These are phyloP conservation scores for Chironomus striatipennis DNA, from an alignment of 1,140 invertebrate genomes.

Conservation along the genomic window DNA sequence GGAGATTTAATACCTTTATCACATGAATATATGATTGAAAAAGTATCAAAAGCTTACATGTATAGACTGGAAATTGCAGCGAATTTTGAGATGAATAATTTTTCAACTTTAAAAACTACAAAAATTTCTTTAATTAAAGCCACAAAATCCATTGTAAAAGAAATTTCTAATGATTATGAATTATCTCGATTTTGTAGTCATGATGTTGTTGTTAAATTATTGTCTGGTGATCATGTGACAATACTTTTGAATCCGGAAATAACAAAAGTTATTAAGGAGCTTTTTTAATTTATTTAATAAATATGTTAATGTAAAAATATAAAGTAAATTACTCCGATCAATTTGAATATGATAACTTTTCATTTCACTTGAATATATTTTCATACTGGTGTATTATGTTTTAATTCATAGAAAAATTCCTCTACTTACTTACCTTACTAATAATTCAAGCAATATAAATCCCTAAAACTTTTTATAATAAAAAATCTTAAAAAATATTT, in stretches of 20 bases:
- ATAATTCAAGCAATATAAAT: too few relatives aligned
- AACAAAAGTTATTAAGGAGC: slow-evolving; percentile 50
- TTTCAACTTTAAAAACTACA: slow-evolving; percentile 43
- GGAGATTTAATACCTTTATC: slow-evolving; percentile 41
- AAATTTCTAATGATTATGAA: slow-evolving; percentile 54
- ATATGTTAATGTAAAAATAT: too few relatives aligned
- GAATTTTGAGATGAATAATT: slow-evolving; percentile 42
- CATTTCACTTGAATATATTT: too few relatives aligned
- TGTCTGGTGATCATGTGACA: slow-evolving; percentile 61
- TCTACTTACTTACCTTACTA: too few relatives aligned
- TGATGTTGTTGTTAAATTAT: slow-evolving; percentile 44
- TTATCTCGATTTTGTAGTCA: slow-evolving; percentile 45
- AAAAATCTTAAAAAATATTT: too few relatives aligned
- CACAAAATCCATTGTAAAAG: slow-evolving; percentile 41
- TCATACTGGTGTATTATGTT: too few relatives aligned
- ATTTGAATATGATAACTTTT: too few relatives aligned
- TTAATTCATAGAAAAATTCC: too few relatives aligned
- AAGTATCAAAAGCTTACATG: slow-evolving; percentile 43
- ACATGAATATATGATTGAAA: slow-evolving; percentile 40
- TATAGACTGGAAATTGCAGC: slow-evolving; percentile 47
- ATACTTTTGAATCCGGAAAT: slow-evolving; percentile 57
- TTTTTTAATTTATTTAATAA: too few relatives aligned
- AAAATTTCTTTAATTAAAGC: slow-evolving; percentile 53
- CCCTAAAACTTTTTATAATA: too few relatives aligned
- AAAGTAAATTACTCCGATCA: too few relatives aligned